Conservation (phyloP, 2,113 vertebrate species). For the Panthera tigris region DNA sequence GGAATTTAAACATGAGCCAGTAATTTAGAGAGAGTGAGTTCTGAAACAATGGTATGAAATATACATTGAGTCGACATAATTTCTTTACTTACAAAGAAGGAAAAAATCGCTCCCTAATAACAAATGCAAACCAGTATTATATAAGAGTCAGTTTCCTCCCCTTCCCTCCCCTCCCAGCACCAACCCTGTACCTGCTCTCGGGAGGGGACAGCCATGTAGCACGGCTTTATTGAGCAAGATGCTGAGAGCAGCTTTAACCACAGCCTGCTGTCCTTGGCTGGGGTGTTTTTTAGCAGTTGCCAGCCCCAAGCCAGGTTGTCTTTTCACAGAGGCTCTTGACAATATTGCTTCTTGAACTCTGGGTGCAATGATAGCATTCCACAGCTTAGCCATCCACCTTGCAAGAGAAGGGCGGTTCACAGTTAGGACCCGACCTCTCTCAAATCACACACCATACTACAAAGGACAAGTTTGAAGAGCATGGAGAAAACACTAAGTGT, state of each 20-base stretch:
- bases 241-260: slow-evolving; percentile 96
- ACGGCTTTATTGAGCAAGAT: slow-evolving; percentile 97
- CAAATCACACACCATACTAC: neutral
- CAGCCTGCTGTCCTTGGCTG: slow-evolving; percentile 93
- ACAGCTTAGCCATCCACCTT: slow-evolving; percentile 96
- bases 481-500: neutral
- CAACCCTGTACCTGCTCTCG: slow-evolving; percentile 88
- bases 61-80: neutral
- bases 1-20: neutral
- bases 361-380: slow-evolving; percentile 94
- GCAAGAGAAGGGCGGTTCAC: neutral
- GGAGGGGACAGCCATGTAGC: slow-evolving; percentile 92
- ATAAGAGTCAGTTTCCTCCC: neutral
- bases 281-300: slow-evolving; percentile 84
- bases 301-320: slow-evolving; percentile 80
- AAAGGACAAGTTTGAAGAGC: neutral
- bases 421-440: neutral
- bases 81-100: neutral
- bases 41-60: neutral
- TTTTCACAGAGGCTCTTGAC: slow-evolving; percentile 90
- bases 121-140: neutral
- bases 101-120: neutral
- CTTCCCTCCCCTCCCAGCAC: neutral
- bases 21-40: neutral
- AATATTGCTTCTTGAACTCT: slow-evolving; percentile 95